These are phyloP conservation scores for Sebastes miniatus DNA, from an alignment of 2,797 vertebrate species.

Conservation along the genomic window DNA sequence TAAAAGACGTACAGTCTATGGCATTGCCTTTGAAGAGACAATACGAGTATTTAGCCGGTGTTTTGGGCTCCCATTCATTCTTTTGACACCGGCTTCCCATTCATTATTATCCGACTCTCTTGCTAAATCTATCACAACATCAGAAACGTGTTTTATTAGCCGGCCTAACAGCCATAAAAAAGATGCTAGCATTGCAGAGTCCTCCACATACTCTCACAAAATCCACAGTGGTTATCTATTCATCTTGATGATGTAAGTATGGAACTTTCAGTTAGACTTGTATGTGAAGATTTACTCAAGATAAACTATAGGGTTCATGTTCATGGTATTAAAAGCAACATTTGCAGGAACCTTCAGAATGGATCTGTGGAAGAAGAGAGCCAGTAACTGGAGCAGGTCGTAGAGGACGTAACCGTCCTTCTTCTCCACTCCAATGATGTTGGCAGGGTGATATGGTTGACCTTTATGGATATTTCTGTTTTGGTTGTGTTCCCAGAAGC, in stretches of 20 bases:
- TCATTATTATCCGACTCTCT: not conserved
- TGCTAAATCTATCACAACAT: not conserved
- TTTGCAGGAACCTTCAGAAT: slow-evolving; percentile 92
- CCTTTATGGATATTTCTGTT: too few species aligned
- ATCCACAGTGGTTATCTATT: not conserved
- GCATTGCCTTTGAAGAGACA: not conserved
- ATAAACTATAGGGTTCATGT: not conserved
- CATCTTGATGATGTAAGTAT: not conserved
- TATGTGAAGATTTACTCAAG: not conserved
- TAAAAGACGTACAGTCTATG: not conserved
- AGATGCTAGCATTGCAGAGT: not conserved
- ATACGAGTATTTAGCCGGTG: not conserved
- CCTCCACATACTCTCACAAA: not conserved
- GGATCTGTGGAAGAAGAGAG: slow-evolving; percentile 97
- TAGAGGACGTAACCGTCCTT: slow-evolving; percentile 97
- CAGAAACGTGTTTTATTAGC: not conserved
- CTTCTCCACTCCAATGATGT: slow-evolving; percentile 98
- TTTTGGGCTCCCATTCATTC: not conserved
- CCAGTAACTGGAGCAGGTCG: slow-evolving; percentile 94
- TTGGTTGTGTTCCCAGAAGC: slow-evolving; percentile 73
- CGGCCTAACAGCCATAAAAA: not conserved
- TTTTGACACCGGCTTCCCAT: not conserved
- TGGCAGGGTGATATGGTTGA: slow-evolving; percentile 87
- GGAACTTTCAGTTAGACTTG: not conserved
- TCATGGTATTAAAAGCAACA: not conserved